phyloP scores from a whole-genome alignment of 2,797 vertebrate genomes.

The Naso thynnoides region DNA sequence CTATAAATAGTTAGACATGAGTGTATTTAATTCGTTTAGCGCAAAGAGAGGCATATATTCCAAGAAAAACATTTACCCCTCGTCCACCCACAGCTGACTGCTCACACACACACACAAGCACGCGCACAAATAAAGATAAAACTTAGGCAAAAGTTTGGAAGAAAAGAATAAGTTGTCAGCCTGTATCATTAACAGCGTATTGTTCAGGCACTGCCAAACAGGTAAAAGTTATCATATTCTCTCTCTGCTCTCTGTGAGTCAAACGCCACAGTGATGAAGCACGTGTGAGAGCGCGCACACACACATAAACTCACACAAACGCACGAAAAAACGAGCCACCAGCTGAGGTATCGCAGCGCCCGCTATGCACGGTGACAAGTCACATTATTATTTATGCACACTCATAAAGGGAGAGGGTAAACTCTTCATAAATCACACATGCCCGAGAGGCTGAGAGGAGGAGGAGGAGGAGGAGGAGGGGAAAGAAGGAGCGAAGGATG shows the following conservation, averaged over 20 bases:
- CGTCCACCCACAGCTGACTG: not conserved
- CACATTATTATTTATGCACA: constrained; percentile 85
- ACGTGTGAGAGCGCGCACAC: constrained; percentile 27
- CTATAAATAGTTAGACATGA: too few relatives aligned
- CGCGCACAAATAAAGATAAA: not conserved
- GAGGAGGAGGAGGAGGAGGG: not conserved
- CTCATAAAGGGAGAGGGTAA: constrained; percentile 83
- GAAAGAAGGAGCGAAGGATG: constrained; percentile 24
- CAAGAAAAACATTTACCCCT: not conserved
- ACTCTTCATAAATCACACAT: constrained; percentile 83
- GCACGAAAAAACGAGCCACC: constrained; percentile 52
- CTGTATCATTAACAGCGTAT: constrained; percentile 4
- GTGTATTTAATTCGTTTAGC: not conserved
- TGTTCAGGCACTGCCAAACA: constrained; percentile 12
- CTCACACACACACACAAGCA: not conserved
- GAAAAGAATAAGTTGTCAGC: not conserved
- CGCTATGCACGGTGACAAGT: constrained; percentile 67
- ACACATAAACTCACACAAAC: constrained; percentile 32
- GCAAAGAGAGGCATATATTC: not conserved
- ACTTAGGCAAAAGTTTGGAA: not conserved
- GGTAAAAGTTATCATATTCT: constrained; percentile 13
- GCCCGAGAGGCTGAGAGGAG: constrained; percentile 53
- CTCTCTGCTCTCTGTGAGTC: not conserved
- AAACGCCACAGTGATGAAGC: constrained; percentile 55
- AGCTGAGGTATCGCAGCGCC: constrained; percentile 66